Evolutionary conservation across 2,113 vertebrate genomes (phyloP), one percentile per base, ranked within the genome.

Genomic region (Geococcyx californianus): DNA sequence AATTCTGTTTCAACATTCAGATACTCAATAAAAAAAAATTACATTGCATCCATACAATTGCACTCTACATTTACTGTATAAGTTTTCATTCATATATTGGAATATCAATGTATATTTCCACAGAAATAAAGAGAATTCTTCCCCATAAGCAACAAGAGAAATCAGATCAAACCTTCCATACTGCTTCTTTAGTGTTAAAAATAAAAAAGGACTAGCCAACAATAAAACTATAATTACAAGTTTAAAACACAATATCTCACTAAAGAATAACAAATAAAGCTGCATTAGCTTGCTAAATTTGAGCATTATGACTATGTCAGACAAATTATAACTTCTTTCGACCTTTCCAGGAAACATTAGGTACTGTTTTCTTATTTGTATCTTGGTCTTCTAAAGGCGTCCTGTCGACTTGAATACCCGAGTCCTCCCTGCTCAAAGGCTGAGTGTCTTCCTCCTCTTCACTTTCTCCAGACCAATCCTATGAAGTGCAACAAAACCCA

Each of bases 401-500:
- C 77, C 98, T 98, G 96, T 99, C 99, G 73, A 99, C 97, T 78
- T 99, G 99, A 96, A 99, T 99, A 68, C 99, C 99, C 14, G 99
- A 99, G 96, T 99, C 99, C 85, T 99, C 99, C 78, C 99, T 98
- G 97, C 99, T 99, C 75, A 99, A 97, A 62, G 98, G 98, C 94
- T 99, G 98, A 52, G 98, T 96, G 88, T 99, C 98, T 5, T 99
- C 99, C 4, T 98, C 98, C n/a, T 98, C 98, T 28, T 98, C 99
- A 94, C 99, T 99, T 52, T 99, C 98, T 95, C 99, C 99, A 92
- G 99, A 99, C 99, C 98, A 99, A 36, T 99, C 98, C 99, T 99
- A 84, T 58, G 15, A 76, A 91, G 66, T 40, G 38, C 70, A 93
- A 91, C 31, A 92, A 74, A 79, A n/a, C 10, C 21, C 76, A 72